A percentile compares a stretch with the other conserved stretches of the same genome.
Evolutionary conservation across 2,888 invertebrate species (phyloP).

Genomic region (Dendrolimus houi): DNA sequence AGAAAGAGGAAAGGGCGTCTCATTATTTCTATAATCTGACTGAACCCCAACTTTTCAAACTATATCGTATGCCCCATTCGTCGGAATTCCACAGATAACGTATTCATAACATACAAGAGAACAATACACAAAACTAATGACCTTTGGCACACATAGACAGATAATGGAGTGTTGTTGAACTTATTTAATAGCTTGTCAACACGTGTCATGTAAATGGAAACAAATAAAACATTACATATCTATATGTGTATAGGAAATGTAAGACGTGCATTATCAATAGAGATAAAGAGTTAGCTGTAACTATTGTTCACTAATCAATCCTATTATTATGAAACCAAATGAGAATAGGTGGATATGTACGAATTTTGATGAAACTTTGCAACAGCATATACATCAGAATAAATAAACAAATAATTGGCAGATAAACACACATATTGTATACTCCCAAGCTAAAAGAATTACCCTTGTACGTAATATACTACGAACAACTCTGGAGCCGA

Average conservation of each 20-base stretch:
- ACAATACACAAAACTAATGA: slow-evolving; percentile 3
- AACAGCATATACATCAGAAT: too few species aligned
- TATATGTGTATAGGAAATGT: neutral
- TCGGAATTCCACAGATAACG: neutral
- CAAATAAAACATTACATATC: neutral
- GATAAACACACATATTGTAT: too few species aligned
- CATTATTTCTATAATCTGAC: neutral
- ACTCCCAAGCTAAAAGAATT: too few species aligned
- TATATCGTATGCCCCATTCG: neutral
- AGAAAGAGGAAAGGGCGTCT: too few species aligned
- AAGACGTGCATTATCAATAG: neutral
- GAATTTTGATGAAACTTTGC: too few species aligned
- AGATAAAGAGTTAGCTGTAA: neutral
- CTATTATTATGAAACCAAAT: too few species aligned
- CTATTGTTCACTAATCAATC: too few species aligned
- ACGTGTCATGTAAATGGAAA: neutral
- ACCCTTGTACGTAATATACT: too few species aligned
- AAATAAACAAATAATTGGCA: too few species aligned
- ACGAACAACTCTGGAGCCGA: too few species aligned
- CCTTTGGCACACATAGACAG: neutral
- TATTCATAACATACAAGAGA: neutral
- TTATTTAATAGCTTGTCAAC: neutral
- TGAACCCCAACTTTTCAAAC: neutral
- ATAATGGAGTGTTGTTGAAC: neutral
- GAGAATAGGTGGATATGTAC: too few species aligned